Conservation (phyloP, 2,113 vertebrate species). For the Otocyon megalotis region DNA sequence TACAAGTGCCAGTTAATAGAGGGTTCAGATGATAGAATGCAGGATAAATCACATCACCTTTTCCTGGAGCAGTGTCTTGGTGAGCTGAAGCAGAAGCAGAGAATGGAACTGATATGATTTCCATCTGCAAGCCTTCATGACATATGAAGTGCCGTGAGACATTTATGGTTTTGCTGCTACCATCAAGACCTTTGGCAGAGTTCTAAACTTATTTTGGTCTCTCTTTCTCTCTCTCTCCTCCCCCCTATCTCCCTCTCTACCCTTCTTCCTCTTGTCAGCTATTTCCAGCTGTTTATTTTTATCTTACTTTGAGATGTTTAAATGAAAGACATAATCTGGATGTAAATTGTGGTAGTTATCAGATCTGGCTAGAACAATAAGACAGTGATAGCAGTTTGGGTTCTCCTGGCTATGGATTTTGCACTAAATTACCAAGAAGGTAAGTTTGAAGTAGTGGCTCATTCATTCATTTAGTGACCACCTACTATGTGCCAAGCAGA, state of each 20-base stretch:
- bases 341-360: slow-evolving; percentile 63
- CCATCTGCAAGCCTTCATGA: slow-evolving; percentile 59
- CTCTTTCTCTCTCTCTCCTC: background rate
- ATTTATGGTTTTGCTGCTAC: slow-evolving; percentile 70
- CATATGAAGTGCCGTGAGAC: slow-evolving; percentile 48
- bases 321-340: slow-evolving; percentile 68
- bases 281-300: slow-evolving; percentile 77
- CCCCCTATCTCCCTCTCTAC: background rate
- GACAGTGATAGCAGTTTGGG: background rate
- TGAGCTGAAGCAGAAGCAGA: slow-evolving; percentile 46
- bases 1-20: slow-evolving; percentile 67
- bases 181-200: slow-evolving; percentile 70
- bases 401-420: slow-evolving; percentile 31
- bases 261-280: slow-evolving; percentile 43
- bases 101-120: slow-evolving; percentile 29
- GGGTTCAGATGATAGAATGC: slow-evolving; percentile 67
- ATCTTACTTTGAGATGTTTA: slow-evolving; percentile 71
- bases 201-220: slow-evolving; percentile 67
- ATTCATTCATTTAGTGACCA: background rate
- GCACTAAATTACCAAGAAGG: background rate
- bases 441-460: background rate
- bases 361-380: slow-evolving; percentile 56
- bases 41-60: slow-evolving; percentile 68
- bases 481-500: slow-evolving; percentile 3
- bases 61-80: slow-evolving; percentile 25